Evolutionary conservation across 2,797 vertebrate species (phyloP).

Genomic region (Gadopsis marmoratus): DNA sequence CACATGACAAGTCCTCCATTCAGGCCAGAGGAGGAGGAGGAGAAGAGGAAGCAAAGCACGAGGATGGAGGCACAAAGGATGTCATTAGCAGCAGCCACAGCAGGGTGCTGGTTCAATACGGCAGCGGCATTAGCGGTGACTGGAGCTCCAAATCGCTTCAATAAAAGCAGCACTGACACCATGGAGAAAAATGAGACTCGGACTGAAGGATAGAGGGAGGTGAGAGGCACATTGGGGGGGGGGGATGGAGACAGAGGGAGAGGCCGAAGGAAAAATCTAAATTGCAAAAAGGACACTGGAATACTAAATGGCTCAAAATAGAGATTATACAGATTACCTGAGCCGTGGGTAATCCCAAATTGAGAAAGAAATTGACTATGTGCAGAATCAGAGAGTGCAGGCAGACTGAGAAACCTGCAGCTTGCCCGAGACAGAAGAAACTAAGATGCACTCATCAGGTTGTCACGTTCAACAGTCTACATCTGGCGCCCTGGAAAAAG

Average conservation of each 20-base stretch:
- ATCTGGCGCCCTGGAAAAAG: background rate
- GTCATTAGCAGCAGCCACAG: slow-evolving; percentile 76
- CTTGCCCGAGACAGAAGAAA: background rate
- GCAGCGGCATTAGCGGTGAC: slow-evolving; percentile 72
- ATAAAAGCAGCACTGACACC: slow-evolving; percentile 72
- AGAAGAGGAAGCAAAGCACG: slow-evolving; percentile 58
- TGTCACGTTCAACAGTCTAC: background rate
- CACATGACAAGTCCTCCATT: slow-evolving; percentile 76
- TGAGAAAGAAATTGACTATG: slow-evolving; percentile 27
- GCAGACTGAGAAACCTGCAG: background rate
- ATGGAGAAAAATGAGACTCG: slow-evolving; percentile 51
- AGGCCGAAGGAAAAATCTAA: slow-evolving; percentile 30
- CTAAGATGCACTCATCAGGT: slow-evolving; percentile 2
- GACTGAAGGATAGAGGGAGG: slow-evolving; percentile 27
- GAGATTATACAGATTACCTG: slow-evolving; percentile 62
- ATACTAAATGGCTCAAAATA: slow-evolving; percentile 36
- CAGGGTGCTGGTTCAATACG: slow-evolving; percentile 77
- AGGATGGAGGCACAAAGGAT: slow-evolving; percentile 76
- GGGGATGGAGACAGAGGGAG: background rate
- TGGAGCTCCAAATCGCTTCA: slow-evolving; percentile 68
- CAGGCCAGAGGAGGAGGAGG: slow-evolving; percentile 60
- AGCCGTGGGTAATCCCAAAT: slow-evolving; percentile 42
- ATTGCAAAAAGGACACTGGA: slow-evolving; percentile 33
- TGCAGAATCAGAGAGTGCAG: background rate
- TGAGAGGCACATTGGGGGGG: background rate